phyloP scores from a whole-genome alignment of 2,797 vertebrate species.

The Lates japonicus region DNA sequence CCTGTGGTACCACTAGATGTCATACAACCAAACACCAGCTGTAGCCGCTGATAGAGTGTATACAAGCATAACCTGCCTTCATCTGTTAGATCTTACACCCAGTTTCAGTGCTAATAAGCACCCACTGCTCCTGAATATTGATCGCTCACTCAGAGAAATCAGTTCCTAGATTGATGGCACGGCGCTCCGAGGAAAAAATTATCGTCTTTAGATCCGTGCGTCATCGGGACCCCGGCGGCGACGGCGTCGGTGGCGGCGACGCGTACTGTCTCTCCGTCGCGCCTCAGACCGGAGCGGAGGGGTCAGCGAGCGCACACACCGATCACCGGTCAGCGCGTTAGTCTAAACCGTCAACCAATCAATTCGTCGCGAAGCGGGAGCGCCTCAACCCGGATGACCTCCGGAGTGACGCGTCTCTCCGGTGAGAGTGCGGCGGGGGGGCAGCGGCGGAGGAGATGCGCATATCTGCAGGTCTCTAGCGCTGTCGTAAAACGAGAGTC shows the following conservation, averaged over 20 bases:
- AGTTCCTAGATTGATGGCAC: not conserved
- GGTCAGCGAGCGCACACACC: constrained; percentile 30
- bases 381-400: constrained; percentile 70
- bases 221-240: constrained; percentile 70
- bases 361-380: constrained; percentile 24
- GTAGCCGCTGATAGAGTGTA: not conserved
- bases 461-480: constrained; percentile 73
- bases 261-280: constrained; percentile 43
- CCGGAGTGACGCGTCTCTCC: constrained; percentile 58
- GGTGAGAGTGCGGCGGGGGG: constrained; percentile 28
- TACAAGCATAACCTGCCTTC: constrained; percentile 6
- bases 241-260: constrained; percentile 27
- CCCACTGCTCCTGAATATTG: not conserved
- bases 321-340: constrained; percentile 37
- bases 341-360: constrained; percentile 37
- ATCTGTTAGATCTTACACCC: not conserved
- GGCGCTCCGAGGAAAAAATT: constrained; percentile 6
- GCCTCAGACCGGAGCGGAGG: constrained; percentile 24
- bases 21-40: constrained; percentile 45
- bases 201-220: constrained; percentile 65
- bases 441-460: constrained; percentile 65
- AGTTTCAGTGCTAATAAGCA: not conserved
- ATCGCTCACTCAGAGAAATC: constrained; percentile 6
- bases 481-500: constrained; percentile 68
- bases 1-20: constrained; percentile 78